Base-by-base conservation (phyloP, 1,140 invertebrate species). In the Trissolcus basalis region DNA sequence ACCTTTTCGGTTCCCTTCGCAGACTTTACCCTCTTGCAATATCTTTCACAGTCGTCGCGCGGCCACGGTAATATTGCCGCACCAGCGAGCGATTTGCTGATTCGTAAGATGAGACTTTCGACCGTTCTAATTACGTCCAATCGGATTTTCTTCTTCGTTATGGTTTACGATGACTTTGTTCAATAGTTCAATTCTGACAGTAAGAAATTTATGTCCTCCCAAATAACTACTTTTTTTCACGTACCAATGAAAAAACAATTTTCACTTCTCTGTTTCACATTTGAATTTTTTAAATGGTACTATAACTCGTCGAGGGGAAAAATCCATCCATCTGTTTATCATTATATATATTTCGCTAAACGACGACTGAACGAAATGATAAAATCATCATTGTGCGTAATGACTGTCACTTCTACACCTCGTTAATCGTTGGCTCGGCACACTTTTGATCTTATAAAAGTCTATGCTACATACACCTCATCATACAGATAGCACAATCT, bases 21-120 rank as follows among this genome's bases (percentile, higher is more conserved):
- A 76, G 67, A 72, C 78, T 78, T 76, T 71, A 76, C 74, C 71
- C 78, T 68, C 77, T 61, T 61, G 80, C 78, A 84, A 85, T 85
- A 86, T 86, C 83, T 82, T 82, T 82, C 78, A 74, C 80, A 77
- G 77, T 83, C 73, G 75, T 78, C 70, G 76, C 70, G n/a, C n/a
- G 69, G 49, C 75, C 51, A 67, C 77, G 74, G 72, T 82, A 81
- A 86, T 87, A 81, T 82, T 80, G 71, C 80, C 68, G 79, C 71
- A 73, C 76, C 60, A 77, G 63, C 77, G 79, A 78, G 50, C 73
- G 75, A 78, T 65, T 68, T 63, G 77, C 51, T 79, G 77, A 82
- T 84, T 81, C 80, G 70, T 67, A 81, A 83, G 82, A 83, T 77
- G 79, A 81, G 74, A 85, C 82, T 82, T 77, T 51, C 59, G 56